phyloP scores from a whole-genome alignment of 2,113 vertebrate species.

The Eurystomus gularis region DNA sequence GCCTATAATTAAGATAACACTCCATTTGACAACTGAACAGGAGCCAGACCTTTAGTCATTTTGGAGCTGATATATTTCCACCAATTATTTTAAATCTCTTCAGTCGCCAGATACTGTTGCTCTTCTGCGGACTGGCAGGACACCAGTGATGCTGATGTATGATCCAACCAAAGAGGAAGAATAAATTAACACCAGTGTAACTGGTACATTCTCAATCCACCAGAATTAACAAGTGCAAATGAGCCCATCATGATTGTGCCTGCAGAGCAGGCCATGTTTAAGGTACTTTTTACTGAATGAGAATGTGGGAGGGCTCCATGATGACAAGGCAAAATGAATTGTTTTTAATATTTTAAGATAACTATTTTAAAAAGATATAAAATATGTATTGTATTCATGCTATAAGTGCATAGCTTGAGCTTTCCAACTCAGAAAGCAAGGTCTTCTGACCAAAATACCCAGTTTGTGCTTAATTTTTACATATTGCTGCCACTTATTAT shows the following conservation, averaged over 20 bases:
- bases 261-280: not conserved
- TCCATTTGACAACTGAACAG: slow-evolving; percentile 32
- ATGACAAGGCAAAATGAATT: not conserved
- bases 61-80: not conserved
- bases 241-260: not conserved
- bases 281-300: not conserved
- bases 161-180: not conserved
- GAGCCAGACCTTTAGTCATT: slow-evolving; percentile 9
- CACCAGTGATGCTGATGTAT: not conserved
- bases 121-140: not conserved
- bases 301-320: not conserved
- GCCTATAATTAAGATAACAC: slow-evolving; percentile 40
- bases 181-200: not conserved
- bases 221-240: not conserved
- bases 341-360: not conserved
- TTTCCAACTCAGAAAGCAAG: not conserved
- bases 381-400: not conserved
- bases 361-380: not conserved
- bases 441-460: not conserved
- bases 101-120: not conserved
- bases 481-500: not conserved
- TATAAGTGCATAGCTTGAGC: not conserved
- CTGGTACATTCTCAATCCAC: not conserved
- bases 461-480: not conserved
- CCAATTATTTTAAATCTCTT: slow-evolving; percentile 11